Base-by-base conservation (phyloP, 2,797 vertebrate species). In the Tangara arthus region DNA sequence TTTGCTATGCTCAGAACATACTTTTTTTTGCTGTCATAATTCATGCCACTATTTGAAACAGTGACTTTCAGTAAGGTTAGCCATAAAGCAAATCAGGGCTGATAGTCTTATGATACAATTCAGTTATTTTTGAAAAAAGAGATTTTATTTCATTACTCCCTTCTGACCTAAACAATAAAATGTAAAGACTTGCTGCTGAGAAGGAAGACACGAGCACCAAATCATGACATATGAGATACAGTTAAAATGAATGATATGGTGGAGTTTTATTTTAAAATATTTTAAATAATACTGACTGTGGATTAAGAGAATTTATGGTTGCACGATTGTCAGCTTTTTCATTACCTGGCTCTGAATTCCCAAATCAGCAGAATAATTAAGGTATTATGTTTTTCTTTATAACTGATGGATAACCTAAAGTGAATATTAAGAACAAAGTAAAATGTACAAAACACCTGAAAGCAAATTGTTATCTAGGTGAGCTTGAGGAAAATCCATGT, bases 151-250 rank as follows among this genome's bases (percentile, higher is more conserved):
- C 85, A 90, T 79, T 80, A 86, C 55, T 78, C 65, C 32, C 32
- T 81, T 81, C 76, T 63, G 91, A 44, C 13, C 35, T 86, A 88
- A 80, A 85, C 23, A 76, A 69, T 86, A 88, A 94, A 92, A 53
- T 32, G 32, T 52, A 80, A 90, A 23, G 10, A 66, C 65, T 93
- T 88, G 77, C 60, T 83, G 53, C 87, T 86, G 61, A 82, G 65
- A 73, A 82, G n/a, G 34, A 68, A 86, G 39, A 56, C 37, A 56
- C 1, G 32, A 86, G 20, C 68, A 72, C 26, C 56, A 88, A 85
- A 60, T 81, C 46, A 32, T 52, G 77, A 88, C 34, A 76, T 53
- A 32, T 17, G 53, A 61, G 21, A n/a, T 63, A 64, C 0, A 53
- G 50, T 80, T 73, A 73, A 88, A 65, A 50, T 46, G 30, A 95